Evolutionary conservation across 2,113 vertebrate species (phyloP).

Genomic region (Butastur rufipennis): DNA sequence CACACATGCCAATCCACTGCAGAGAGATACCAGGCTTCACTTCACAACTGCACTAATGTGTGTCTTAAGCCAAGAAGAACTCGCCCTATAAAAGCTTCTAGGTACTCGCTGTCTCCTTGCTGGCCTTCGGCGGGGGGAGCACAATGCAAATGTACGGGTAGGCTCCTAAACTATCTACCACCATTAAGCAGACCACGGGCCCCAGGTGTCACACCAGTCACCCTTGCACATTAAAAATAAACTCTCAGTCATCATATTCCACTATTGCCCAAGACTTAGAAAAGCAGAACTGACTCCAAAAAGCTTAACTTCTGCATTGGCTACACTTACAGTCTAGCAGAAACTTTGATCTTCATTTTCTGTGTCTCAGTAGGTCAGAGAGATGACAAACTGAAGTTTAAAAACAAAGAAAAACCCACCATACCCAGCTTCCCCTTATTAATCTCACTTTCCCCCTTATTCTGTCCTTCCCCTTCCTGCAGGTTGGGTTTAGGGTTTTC

Average conservation of each 20-base stretch:
- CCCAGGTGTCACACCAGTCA: neutral
- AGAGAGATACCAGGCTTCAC: neutral
- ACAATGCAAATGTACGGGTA: rapidly evolving
- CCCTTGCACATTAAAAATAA: neutral
- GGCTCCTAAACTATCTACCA: neutral
- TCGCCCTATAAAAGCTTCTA: neutral
- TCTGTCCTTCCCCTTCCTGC: neutral
- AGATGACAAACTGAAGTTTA: neutral
- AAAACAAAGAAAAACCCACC: neutral
- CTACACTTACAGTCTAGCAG: too few species aligned
- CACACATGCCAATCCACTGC: neutral
- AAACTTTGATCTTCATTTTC: neutral
- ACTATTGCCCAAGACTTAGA: too few species aligned
- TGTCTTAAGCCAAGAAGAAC: neutral
- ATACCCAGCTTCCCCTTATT: neutral
- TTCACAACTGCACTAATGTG: neutral
- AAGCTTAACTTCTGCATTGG: neutral
- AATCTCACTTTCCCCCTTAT: neutral
- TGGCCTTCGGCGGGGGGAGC: neutral
- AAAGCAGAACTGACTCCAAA: neutral
- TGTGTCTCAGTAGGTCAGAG: neutral
- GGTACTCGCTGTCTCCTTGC: neutral
- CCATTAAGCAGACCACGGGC: too few species aligned
- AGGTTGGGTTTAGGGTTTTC: neutral
- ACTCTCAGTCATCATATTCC: neutral